Conservation (phyloP, 2,888 invertebrate genomes). For the Rotaria sp. region DNA sequence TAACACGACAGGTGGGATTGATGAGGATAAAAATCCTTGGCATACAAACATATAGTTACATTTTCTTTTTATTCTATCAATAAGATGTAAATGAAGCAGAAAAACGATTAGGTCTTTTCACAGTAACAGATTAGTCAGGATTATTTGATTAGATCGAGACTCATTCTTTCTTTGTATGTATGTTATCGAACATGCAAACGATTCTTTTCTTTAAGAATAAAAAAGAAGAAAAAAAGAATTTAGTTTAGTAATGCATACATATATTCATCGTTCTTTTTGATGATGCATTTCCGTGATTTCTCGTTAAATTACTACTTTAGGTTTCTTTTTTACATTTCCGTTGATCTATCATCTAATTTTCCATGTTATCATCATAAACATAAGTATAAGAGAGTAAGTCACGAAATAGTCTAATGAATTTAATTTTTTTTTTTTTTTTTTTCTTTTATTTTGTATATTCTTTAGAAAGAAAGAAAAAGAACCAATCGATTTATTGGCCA, state of each 20-base stretch:
- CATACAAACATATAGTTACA: neutral
- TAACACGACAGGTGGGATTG: conserved; percentile 15
- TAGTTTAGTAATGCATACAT: neutral
- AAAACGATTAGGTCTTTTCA: neutral
- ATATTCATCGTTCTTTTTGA: neutral
- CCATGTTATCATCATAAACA: neutral
- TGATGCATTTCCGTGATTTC: conserved; percentile 7
- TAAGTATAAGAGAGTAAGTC: neutral
- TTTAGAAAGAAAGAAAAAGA: neutral
- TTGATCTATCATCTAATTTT: conserved; percentile 4
- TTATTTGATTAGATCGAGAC: conserved; percentile 19
- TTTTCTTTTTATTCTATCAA: neutral
- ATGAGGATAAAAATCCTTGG: conserved; percentile 10
- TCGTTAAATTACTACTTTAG: conserved; percentile 13
- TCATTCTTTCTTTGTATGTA: neutral
- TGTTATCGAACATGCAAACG: conserved; percentile 6
- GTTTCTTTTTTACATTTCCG: neutral
- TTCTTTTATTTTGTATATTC: no score
- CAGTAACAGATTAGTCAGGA: neutral
- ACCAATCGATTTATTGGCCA: conserved; percentile 1
- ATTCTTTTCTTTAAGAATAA: neutral
- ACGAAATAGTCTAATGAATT: neutral
- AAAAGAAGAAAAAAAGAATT: neutral
- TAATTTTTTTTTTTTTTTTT: neutral
- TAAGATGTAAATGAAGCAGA: conserved; percentile 5